Conservation (phyloP, 2,888 invertebrate species). For the Acrobasis suavella region DNA sequence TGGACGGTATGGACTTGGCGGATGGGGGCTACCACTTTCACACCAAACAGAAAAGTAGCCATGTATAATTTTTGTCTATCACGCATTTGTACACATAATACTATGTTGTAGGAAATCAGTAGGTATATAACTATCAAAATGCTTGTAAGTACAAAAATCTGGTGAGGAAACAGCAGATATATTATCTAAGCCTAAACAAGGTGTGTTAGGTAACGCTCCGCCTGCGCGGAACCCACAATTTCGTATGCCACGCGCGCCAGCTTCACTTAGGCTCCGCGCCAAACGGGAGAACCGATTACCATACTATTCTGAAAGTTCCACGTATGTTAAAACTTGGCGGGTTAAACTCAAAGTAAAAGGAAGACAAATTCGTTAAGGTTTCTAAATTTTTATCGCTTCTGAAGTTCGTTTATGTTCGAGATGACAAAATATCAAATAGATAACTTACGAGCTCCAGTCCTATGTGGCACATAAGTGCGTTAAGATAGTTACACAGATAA, state of each 20-base stretch:
- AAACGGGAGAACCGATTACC: slow-evolving; percentile 1
- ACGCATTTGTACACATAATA: too few species aligned
- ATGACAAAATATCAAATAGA: too few species aligned
- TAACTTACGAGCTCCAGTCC: too few species aligned
- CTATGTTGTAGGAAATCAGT: too few species aligned
- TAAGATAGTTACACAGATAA: too few species aligned
- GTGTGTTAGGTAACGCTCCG: not conserved
- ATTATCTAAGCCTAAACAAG: not conserved
- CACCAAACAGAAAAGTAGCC: too few species aligned
- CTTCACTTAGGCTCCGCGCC: slow-evolving; percentile 8
- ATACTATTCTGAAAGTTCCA: not conserved
- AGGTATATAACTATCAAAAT: not conserved
- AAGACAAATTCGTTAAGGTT: not conserved
- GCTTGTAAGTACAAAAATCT: not conserved
- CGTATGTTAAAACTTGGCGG: slow-evolving; percentile 6
- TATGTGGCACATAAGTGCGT: too few species aligned
- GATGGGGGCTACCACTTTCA: too few species aligned
- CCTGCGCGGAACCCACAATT: not conserved
- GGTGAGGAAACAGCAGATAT: not conserved
- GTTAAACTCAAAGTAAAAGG: not conserved
- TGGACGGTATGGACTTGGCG: too few species aligned
- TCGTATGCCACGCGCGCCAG: not conserved
- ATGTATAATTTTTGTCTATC: too few species aligned
- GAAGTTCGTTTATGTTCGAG: not conserved
- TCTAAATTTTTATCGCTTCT: not conserved